phyloP scores from a whole-genome alignment of 2,888 invertebrate species.

The Capitulum mitella region DNA sequence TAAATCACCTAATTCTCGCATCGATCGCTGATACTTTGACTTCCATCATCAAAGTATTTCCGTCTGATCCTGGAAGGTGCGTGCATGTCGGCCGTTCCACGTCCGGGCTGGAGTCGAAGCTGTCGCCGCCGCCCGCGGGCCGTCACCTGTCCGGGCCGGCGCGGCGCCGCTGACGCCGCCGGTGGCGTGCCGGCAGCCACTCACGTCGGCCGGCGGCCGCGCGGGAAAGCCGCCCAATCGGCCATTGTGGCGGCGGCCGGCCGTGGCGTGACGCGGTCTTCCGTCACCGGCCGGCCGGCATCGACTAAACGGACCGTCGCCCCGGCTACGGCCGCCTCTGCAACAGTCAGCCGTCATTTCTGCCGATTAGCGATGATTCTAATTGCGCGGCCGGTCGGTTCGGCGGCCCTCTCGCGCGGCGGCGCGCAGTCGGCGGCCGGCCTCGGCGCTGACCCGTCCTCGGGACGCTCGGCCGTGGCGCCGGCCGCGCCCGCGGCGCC shows the following conservation, averaged over 20 bases:
- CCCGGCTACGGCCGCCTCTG: background rate
- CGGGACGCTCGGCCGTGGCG: background rate
- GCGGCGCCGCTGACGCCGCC: no score
- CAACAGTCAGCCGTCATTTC: background rate
- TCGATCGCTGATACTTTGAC: no score
- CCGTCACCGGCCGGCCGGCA: background rate
- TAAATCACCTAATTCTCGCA: no score
- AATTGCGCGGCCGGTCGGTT: background rate
- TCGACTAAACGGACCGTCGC: background rate
- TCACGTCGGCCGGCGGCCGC: background rate
- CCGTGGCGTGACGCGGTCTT: background rate
- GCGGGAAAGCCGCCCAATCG: background rate
- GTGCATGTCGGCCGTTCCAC: no score
- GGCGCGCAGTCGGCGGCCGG: background rate
- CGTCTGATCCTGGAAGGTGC: no score
- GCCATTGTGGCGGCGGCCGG: background rate
- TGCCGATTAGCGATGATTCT: background rate
- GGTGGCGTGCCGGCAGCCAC: background rate
- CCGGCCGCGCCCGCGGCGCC: background rate
- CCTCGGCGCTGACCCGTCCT: background rate
- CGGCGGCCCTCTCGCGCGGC: background rate
- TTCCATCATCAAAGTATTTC: no score
- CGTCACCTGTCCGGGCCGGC: no score
- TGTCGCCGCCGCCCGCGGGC: no score
- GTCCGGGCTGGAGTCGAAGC: no score